Evolutionary conservation across 2,113 vertebrate genomes (phyloP), one percentile per base, ranked within the genome.

Genomic region (Tetrax tetrax): DNA sequence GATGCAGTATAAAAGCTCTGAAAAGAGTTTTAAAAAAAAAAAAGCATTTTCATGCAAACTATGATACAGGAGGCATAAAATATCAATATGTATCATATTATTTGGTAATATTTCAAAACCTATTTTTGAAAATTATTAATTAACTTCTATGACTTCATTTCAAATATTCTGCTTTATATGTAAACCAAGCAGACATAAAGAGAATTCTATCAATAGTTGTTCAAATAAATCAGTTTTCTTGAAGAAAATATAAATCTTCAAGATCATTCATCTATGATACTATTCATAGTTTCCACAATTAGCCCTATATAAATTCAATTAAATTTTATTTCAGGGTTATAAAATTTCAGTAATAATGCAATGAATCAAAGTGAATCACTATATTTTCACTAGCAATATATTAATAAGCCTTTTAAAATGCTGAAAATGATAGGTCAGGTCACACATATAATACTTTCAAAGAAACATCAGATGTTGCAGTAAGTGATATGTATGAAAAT

Each of bases 291-390:
- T 90, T 64, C 18, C 21, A 76, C 24, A 12, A 86, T 92, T 51
- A 91, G 4, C 5, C 28, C 24, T 69, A 65, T 65, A 74, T 57
- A 85, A 90, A 94, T 72, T 92, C 10, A 80, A 86, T 86, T 90
- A 86, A 24, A 57, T 91, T 96, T 94, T 83, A 87, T 91, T 86
- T 89, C 29, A 53, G 19, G 24, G 35, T 45, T 54, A 81, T 77
- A 86, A 89, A 61, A 77, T 74, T 57, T 86, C 63, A 89, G 29
- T 80, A 65, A 45, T 59, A 77, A 43, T 80, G 29, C 21, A 65
- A 18, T 83, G 86, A 80, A 92, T 48, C 5, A 71, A 91, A 89
- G 11, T 41, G 19, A 89, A 75, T 79, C 5, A 38, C 75, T 86
- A 18, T 69, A 75, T 79, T 93, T 93, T 87, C 45, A 79, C 38